Conservation (phyloP, 2,888 invertebrate species). For the Lypha dubia region DNA sequence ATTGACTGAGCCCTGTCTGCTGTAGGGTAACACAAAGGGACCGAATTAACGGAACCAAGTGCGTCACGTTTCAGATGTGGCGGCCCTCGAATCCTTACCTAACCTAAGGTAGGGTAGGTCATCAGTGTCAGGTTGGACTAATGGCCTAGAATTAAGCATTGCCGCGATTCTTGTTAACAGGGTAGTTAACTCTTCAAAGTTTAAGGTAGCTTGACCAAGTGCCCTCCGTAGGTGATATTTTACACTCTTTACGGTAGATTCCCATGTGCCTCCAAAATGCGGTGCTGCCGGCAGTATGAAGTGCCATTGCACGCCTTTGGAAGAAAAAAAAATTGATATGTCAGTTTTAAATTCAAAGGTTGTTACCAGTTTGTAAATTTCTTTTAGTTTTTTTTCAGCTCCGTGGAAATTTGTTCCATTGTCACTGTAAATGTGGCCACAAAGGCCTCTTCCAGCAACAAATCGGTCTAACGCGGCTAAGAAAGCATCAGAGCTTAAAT, state of each 20-base stretch:
- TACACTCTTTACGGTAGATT: neutral
- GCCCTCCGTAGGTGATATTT: neutral
- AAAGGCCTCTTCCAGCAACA: constrained; percentile 14
- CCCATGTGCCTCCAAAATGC: neutral
- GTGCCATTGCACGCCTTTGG: constrained; percentile 48
- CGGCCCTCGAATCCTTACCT: too few relatives aligned
- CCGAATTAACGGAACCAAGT: too few relatives aligned
- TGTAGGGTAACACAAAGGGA: too few relatives aligned
- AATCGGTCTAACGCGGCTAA: constrained; percentile 36
- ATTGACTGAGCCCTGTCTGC: too few relatives aligned
- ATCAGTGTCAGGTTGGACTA: constrained; percentile 27
- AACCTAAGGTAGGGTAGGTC: too few relatives aligned
- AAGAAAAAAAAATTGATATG: constrained; percentile 18
- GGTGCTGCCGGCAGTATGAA: constrained; percentile 43
- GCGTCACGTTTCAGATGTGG: too few relatives aligned
- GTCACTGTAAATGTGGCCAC: constrained; percentile 62
- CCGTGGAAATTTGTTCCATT: constrained; percentile 68
- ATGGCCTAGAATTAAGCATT: constrained; percentile 4
- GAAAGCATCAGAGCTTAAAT: constrained; percentile 54
- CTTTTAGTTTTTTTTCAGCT: constrained; percentile 5
- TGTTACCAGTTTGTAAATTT: constrained; percentile 34
- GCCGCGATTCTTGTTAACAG: constrained; percentile 45
- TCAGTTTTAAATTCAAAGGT: constrained; percentile 14
- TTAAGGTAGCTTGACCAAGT: constrained; percentile 14
- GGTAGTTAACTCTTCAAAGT: constrained; percentile 21